Percentiles rank a stretch among this genome's conserved stretches.
Evolutionary conservation across 2,113 vertebrate genomes (phyloP).

Genomic region (Osmerus mordax): DNA sequence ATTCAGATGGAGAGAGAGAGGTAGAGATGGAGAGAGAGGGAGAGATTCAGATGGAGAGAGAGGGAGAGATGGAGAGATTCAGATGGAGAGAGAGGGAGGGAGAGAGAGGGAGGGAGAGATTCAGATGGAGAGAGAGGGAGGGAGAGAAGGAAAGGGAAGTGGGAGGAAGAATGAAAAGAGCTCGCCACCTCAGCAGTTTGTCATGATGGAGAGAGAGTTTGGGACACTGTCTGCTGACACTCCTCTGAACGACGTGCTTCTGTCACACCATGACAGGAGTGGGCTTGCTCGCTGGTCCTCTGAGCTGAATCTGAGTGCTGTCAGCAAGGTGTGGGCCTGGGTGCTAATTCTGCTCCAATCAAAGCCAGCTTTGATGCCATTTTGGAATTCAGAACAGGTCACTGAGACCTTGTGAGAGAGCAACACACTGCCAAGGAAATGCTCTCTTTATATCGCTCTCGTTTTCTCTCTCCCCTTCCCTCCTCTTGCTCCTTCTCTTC

Average conservation of each 20-base stretch:
- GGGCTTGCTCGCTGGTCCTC: not conserved
- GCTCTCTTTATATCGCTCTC: not conserved
- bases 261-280: constrained; percentile 34
- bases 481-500: not conserved
- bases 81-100: no score
- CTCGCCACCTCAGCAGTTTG: constrained; percentile 34
- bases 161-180: not conserved
- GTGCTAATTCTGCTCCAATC: constrained; percentile 38
- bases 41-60: no score
- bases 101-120: no score
- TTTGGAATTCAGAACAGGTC: constrained; percentile 26
- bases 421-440: not conserved
- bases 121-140: not conserved
- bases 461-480: not conserved
- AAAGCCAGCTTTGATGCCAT: constrained; percentile 19
- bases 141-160: not conserved
- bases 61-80: no score
- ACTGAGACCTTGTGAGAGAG: not conserved
- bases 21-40: no score
- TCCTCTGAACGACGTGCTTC: constrained; percentile 15
- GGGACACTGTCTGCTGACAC: not conserved
- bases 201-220: not conserved
- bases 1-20: no score
- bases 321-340: constrained; percentile 2
- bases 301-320: constrained; percentile 35